Evolutionary conservation across 2,888 invertebrate genomes (phyloP).

Genomic region (Eugnorisma glareosa): DNA sequence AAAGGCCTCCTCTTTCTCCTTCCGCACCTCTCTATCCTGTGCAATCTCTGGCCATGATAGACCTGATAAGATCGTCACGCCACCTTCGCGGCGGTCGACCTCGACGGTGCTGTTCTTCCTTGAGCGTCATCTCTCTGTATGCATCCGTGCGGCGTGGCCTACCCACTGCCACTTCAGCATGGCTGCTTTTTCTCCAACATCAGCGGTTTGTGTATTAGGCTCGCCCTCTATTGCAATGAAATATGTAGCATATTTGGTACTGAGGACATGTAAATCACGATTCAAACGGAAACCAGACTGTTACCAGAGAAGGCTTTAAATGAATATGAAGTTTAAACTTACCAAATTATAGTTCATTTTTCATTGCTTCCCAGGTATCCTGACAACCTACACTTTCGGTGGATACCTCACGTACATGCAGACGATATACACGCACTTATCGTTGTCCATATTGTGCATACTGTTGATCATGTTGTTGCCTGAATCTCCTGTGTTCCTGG

Average conservation of each 20-base stretch:
- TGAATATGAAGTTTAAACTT: neutral
- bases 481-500: conserved; percentile 79
- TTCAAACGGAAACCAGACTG: neutral
- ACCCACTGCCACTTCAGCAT: no score
- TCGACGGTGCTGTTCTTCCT: no score
- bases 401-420: conserved; percentile 79
- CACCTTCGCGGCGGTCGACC: no score
- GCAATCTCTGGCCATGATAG: neutral
- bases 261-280: neutral
- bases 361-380: conserved; percentile 62
- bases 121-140: no score
- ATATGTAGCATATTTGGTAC: neutral
- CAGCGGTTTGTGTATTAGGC: neutral
- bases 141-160: no score
- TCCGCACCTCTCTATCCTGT: neutral
- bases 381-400: conserved; percentile 80
- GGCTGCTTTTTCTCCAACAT: no score
- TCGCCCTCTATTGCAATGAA: neutral
- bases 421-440: conserved; percentile 73
- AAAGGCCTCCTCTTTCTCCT: neutral
- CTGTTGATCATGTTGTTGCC: conserved; percentile 71
- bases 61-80: neutral
- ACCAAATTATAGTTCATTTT: neutral
- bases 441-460: conserved; percentile 72
- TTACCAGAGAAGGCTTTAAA: neutral